Base-by-base conservation (phyloP, 2,888 invertebrate genomes). In the Mesorhabditis belari region DNA sequence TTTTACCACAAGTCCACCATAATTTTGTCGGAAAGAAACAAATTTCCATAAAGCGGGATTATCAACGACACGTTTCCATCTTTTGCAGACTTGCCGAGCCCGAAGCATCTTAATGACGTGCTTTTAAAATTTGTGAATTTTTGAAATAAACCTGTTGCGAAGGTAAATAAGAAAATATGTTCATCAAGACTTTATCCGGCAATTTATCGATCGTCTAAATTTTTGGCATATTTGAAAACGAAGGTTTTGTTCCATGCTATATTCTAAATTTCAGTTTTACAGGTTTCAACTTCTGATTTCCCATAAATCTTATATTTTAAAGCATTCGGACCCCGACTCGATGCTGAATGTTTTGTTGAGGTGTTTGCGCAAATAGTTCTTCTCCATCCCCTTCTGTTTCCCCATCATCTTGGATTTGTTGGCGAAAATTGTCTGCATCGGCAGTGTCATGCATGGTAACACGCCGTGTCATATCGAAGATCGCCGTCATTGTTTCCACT, bases 11-110 rank as follows among this genome's bases (percentile, higher is more conserved):
- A 94, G 85, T 26, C 96, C 96, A 21, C 94, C 95, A 75, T 93
- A 89, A 84, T 95, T 96, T 6, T 96, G 95, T 44, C 98, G 87
- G 52, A 99, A 85, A 2, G 95, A 96, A 29, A 99, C 95, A 80
- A 90, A 88, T 73, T 89, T 89, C 98, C 98, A 99, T 1, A 99
- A 86, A 25, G 88, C 87, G 6, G 93, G 92, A 83, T 95, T 92
- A 85, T 95, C 94, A 0, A 95, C 94, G 19, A 96, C 88, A 82
- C 89, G 86, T 12, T 95, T 87, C 98, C 98, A 99, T 83, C 92
- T 89, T 81, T 90, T 90, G 85, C 95, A 95, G 3, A 96, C 91
- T 67, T 89, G 87, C 0, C 96, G 94, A 3, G 69, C 72, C 56
- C 65, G 69, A 5, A 78, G 70, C 17, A 75, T 77, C 72, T 73